Conservation (phyloP, 2,113 vertebrate genomes). For the Pollimyrus isidori region DNA sequence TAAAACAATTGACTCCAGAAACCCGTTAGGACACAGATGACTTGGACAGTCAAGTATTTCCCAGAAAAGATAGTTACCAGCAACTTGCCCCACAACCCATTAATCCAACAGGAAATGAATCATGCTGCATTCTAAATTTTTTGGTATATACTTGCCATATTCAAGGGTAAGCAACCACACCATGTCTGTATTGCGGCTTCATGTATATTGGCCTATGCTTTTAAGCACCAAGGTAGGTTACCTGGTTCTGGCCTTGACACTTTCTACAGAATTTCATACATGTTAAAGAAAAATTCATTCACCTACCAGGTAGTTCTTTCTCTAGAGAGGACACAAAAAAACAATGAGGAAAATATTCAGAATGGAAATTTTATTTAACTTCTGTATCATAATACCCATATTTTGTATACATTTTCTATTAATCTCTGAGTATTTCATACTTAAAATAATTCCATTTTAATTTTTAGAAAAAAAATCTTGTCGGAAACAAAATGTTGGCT, state of each 20-base stretch:
- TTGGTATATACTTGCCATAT: neutral
- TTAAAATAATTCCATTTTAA: slow-evolving; percentile 61
- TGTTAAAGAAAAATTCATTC: neutral
- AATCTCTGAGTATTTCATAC: slow-evolving; percentile 17
- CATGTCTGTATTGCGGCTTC: neutral
- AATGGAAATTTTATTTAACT: slow-evolving; percentile 64
- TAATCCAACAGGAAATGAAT: neutral
- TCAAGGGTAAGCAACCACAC: neutral
- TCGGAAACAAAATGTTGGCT: slow-evolving; percentile 51
- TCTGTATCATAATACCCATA: slow-evolving; percentile 64
- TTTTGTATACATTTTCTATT: slow-evolving; percentile 62
- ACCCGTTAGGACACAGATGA: neutral
- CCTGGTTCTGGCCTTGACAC: neutral
- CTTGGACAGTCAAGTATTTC: neutral
- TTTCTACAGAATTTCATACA: neutral
- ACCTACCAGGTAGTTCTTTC: neutral
- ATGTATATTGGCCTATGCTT: neutral
- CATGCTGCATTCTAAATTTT: neutral
- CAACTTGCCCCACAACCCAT: no score
- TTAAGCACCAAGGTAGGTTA: neutral
- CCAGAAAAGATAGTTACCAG: neutral
- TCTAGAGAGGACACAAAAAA: neutral
- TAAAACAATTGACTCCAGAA: neutral
- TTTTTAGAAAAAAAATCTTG: slow-evolving; percentile 35
- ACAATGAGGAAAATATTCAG: slow-evolving; percentile 33